Evolutionary conservation across 2,888 invertebrate species (phyloP).

Genomic region (Desoria tigrina): DNA sequence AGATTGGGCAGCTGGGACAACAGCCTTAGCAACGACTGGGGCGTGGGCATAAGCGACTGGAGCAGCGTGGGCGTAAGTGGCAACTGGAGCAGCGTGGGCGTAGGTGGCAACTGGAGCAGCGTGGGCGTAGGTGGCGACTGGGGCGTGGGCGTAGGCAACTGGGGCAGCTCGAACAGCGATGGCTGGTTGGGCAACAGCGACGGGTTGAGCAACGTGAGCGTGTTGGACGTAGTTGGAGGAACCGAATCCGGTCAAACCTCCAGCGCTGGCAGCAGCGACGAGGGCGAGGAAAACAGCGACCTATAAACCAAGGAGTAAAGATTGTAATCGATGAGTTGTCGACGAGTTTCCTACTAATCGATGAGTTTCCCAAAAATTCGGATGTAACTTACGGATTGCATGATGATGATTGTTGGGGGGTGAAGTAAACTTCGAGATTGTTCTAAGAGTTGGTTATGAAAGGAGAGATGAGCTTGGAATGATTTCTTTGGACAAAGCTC

Average conservation of each 20-base stretch:
- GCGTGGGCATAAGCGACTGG: no score
- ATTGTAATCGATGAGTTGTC: no score
- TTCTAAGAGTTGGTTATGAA: neutral
- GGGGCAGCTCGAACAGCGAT: conserved; percentile 10
- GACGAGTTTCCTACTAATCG: no score
- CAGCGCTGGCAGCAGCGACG: conserved; percentile 4
- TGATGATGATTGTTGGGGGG: neutral
- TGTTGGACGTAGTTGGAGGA: conserved; percentile 4
- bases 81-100: no score
- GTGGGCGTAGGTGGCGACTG: no score
- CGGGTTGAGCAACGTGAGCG: conserved; percentile 16
- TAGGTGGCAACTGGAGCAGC: no score
- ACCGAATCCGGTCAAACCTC: neutral
- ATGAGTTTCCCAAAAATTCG: no score
- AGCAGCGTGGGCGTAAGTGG: no score
- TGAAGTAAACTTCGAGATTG: neutral
- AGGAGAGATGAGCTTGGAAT: neutral
- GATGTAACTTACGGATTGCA: neutral
- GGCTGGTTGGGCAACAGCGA: neutral
- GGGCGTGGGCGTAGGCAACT: no score
- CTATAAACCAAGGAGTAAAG: no score
- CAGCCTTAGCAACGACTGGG: no score
- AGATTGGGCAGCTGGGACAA: no score
- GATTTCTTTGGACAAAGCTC: neutral
- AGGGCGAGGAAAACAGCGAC: conserved; percentile 14